A percentile compares a stretch with the other conserved stretches of the same genome.
These are phyloP conservation scores for Bembecia ichneumoniformis DNA, from an alignment of 2,888 invertebrate genomes.

Conservation along the genomic window DNA sequence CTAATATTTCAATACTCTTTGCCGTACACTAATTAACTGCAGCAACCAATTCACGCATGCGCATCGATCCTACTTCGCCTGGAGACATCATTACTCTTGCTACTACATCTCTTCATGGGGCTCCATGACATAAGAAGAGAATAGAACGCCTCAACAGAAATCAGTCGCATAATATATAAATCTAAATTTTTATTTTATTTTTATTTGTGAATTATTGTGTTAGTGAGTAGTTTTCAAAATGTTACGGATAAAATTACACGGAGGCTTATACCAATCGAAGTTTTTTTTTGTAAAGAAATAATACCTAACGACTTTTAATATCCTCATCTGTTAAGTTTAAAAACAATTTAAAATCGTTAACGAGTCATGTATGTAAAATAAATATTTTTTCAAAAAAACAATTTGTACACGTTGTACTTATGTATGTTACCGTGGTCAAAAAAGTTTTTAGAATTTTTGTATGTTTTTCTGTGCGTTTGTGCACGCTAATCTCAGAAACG, in stretches of 20 bases:
- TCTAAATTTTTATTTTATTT: background rate
- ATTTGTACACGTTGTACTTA: too few relatives aligned
- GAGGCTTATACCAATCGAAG: too few relatives aligned
- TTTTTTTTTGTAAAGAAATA: background rate
- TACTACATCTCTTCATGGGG: slow-evolving; percentile 20
- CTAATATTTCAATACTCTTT: slow-evolving; percentile 51
- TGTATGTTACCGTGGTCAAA: too few relatives aligned
- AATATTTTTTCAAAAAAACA: too few relatives aligned
- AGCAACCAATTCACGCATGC: slow-evolving; percentile 57
- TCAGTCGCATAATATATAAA: too few relatives aligned
- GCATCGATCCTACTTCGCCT: slow-evolving; percentile 49
- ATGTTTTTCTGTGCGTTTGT: too few relatives aligned
- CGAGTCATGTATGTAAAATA: too few relatives aligned
- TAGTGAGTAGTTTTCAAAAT: background rate
- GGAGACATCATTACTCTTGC: slow-evolving; percentile 59
- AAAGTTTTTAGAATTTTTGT: too few relatives aligned
- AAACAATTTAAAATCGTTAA: too few relatives aligned
- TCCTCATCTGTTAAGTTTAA: too few relatives aligned
- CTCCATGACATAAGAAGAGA: background rate
- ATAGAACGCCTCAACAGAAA: background rate
- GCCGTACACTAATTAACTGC: slow-evolving; percentile 56
- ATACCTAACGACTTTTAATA: too few relatives aligned
- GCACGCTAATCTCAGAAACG: too few relatives aligned
- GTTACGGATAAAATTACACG: background rate
- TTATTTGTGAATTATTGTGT: background rate